Evolutionary conservation across 2,797 vertebrate species (phyloP).

Genomic region (Buphagus erythrorhynchus): DNA sequence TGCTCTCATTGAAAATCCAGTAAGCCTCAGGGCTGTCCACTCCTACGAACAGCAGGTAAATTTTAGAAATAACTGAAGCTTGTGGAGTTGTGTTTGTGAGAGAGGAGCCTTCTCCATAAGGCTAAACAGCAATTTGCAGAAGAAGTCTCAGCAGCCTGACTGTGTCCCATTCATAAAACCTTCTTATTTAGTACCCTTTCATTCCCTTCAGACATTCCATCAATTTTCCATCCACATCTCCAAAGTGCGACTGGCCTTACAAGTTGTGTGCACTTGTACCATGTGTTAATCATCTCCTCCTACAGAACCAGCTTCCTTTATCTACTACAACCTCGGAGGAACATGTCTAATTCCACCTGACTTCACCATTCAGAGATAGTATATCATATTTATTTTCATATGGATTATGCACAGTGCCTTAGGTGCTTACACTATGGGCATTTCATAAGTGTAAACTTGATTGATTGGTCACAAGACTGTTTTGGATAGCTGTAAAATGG

Average conservation of each 20-base stretch:
- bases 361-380: constrained; percentile 4
- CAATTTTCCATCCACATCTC: constrained; percentile 22
- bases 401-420: constrained; percentile 34
- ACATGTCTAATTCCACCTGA: constrained; percentile 38
- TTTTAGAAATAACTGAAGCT: neutral
- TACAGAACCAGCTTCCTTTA: neutral
- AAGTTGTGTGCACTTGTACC: neutral
- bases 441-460: constrained; percentile 56
- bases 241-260: neutral
- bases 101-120: neutral
- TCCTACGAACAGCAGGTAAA: neutral
- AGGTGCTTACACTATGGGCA: constrained; percentile 9
- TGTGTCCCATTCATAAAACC: neutral
- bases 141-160: neutral
- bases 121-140: neutral
- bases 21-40: neutral
- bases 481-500: constrained; percentile 64
- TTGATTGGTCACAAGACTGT: constrained; percentile 68
- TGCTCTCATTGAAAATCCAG: neutral
- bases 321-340: constrained; percentile 28
- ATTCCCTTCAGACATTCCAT: neutral
- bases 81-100: neutral
- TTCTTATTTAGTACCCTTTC: neutral
- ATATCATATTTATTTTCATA: constrained; percentile 22
- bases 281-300: neutral